Evolutionary conservation across 2,113 vertebrate species (phyloP).

Genomic region (Erythrocercus mccallii): DNA sequence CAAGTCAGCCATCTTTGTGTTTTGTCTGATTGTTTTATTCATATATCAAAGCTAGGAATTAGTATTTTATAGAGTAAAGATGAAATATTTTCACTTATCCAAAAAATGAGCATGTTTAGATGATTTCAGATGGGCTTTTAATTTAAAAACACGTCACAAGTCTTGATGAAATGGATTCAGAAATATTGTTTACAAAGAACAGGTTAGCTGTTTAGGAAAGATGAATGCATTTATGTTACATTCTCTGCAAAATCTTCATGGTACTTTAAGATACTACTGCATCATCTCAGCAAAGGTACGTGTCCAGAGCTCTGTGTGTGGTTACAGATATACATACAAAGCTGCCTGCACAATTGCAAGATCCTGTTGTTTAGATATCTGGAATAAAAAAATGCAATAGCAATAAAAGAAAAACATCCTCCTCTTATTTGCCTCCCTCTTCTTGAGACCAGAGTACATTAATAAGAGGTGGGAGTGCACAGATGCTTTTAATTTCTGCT

Average conservation of each 20-base stretch:
- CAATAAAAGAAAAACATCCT: not conserved
- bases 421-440: not conserved
- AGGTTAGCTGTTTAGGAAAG: not conserved
- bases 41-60: not conserved
- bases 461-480: not conserved
- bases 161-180: not conserved
- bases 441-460: not conserved
- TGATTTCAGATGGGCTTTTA: not conserved
- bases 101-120: not conserved
- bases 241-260: not conserved
- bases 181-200: not conserved
- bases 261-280: not conserved
- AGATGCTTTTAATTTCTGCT: conserved; percentile 29
- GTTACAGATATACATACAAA: not conserved
- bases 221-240: not conserved
- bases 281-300: not conserved
- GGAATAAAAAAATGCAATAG: not conserved
- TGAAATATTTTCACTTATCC: not conserved
- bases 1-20: not conserved
- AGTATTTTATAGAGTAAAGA: not conserved
- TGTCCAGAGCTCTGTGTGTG: not conserved
- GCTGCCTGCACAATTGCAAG: not conserved
- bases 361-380: not conserved
- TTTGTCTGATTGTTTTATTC: not conserved
- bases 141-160: not conserved